phyloP scores from a whole-genome alignment of 53 echinoderm and acorn worm species.

The Apostichopus leukothele region DNA sequence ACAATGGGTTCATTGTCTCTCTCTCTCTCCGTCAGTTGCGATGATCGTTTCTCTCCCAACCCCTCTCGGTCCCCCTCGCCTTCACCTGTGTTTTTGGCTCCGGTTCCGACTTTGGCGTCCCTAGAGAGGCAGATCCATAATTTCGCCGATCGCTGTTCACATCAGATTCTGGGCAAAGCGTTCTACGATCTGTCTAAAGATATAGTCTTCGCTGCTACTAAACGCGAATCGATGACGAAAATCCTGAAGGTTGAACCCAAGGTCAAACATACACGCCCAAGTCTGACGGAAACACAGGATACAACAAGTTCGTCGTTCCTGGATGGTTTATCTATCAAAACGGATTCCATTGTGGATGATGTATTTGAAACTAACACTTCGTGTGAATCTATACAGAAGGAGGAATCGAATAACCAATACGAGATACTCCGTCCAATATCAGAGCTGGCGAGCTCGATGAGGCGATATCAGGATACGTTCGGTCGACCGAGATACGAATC shows the following conservation, averaged over 20 bases:
- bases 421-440: slow-evolving; percentile 27
- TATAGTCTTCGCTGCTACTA: slow-evolving; percentile 15
- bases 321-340: slow-evolving; percentile 42
- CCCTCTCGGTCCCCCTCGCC: slow-evolving; percentile 60
- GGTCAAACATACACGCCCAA: not conserved
- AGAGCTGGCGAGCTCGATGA: not conserved
- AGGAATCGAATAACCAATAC: slow-evolving; percentile 24
- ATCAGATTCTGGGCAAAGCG: slow-evolving; percentile 57
- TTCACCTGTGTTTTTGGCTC: slow-evolving; percentile 52
- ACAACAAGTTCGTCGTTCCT: slow-evolving; percentile 10
- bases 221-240: not conserved
- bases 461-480: not conserved
- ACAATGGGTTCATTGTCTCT: slow-evolving; percentile 46
- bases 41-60: slow-evolving; percentile 66
- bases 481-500: slow-evolving; percentile 28
- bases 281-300: not conserved
- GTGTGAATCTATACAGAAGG: not conserved
- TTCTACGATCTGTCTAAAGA: slow-evolving; percentile 79
- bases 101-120: slow-evolving; percentile 40
- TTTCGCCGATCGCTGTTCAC: slow-evolving; percentile 75
- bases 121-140: slow-evolving; percentile 30
- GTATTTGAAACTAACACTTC: slow-evolving; percentile 29
- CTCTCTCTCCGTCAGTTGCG: slow-evolving; percentile 67
- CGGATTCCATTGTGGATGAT: slow-evolving; percentile 45
- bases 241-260: not conserved